Evolutionary conservation across 1,140 invertebrate species (phyloP), one percentile per base, ranked within the genome.

Genomic region (Ceratoteleas bidentatus): DNA sequence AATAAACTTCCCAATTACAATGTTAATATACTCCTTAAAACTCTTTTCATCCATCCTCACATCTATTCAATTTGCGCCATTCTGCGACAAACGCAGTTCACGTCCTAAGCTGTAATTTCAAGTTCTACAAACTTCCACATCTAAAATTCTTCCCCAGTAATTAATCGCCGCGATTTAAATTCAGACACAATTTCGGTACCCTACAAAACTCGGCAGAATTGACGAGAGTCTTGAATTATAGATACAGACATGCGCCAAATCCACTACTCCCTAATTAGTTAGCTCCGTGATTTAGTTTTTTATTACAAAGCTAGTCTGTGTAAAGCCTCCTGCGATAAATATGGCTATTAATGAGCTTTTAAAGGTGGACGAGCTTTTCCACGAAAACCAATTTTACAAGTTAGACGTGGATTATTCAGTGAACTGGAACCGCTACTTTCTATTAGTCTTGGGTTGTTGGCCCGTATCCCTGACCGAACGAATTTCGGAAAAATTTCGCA

Each of bases 371-470:
- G 8, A 14, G 14, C 7, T 14, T 9, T 24, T 49, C 64, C 49
- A 49, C 36, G 16, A 66, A 66, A 83, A 77, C 32, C n/a, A 50
- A 0, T 9, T 34, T 33, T 68, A 77, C 11, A 53, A 78, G 36
- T 13, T 40, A 11, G 79, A 83, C 58, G 10, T 81, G 6, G 66
- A 83, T 6, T 83, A 84, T 56, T 81, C 83, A 11, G 68, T 86
- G 9, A 43, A 68, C 16, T 76, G 84, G 60, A 86, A 79, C 38
- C 79, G 81, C 34, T 86, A 84, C 43, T 81, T 85, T 33, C 13
- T 87, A 0, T 73, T 64, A n/a, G 56, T 81, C 3, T 54, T 87
- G 11, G 85, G 85, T 0, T 65, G 83, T 24, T 86, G 86, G 86
- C 84, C 85, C 9, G 14, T 72, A 8, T 38, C n/a, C 24, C 0